Evolutionary conservation across 2,797 vertebrate species (phyloP), one percentile per base, ranked within the genome.

Genomic region (Salmo trutta): DNA sequence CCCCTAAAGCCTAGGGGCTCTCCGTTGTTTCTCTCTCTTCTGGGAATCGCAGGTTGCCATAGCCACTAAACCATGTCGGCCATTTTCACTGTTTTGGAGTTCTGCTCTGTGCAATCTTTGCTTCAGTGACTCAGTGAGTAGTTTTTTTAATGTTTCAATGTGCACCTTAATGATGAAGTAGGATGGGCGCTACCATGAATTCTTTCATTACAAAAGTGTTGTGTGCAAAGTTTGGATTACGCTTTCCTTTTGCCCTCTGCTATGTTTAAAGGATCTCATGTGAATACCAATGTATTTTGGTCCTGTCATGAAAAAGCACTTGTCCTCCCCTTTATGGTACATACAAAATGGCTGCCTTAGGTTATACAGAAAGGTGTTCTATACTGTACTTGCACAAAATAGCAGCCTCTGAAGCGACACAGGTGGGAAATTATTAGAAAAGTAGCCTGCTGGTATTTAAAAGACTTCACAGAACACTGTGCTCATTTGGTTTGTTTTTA

Each of bases 1-100:
- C 41, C 41, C 41, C 41, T 14, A 47, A 47, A 47, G 10, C 10
- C 41, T 47, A 12, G 10, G 41, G 41, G 10, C 10, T 47, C 41
- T 33, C 17, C 0, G 15, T 19, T 88, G 87, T 84, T 86, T 82
- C 83, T 76, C 52, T 33, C 88, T 84, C 90, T 41, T 72, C 72
- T 62, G 85, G 86, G 51, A 54, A 59, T 21, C 65, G 68, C 21
- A 24, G 54, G 56, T 67, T 80, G 75, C 51, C 19, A 12, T 52
- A 29, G 53, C 41, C 21, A 80, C 21, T 56, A 7, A 51, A 52
- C 33, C 70, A 27, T 17, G 17, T 66, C 4, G 19, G 27, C 19
- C 4, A 47, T 74, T 74, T 73, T 65, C 47, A 56, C 31, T 19
- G 36, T 31, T 75, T 75, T 69, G 47, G 54, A 72, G 36, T 75